Percentiles rank a stretch among this genome's conserved stretches.
These are phyloP conservation scores for Drosophila lowei DNA, from an alignment of 1,140 invertebrate genomes.

Conservation along the genomic window DNA sequence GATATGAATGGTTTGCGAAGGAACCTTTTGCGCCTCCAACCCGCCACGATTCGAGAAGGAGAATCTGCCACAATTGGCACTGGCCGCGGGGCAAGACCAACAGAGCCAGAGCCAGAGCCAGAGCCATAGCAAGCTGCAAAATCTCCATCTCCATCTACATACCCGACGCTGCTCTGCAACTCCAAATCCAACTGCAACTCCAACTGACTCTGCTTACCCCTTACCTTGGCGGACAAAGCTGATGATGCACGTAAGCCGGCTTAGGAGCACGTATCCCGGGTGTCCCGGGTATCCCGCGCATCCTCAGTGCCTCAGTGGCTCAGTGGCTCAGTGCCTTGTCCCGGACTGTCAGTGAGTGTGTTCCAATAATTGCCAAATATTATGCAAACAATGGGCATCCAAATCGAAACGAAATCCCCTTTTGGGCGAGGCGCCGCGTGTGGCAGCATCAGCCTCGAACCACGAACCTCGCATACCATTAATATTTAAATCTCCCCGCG, in stretches of 20 bases:
- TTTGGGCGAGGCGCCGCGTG: conserved; percentile 61
- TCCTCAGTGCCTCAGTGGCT: not conserved
- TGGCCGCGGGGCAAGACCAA: conserved; percentile 40
- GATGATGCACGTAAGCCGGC: conserved; percentile 65
- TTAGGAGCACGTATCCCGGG: conserved; percentile 51
- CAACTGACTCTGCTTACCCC: conserved; percentile 1
- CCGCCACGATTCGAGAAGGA: conserved; percentile 3
- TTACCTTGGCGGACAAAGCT: conserved; percentile 19
- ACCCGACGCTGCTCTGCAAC: too few species aligned
- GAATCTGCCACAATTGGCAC: conserved; percentile 50
- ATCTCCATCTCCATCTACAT: not conserved
- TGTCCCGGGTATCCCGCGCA: conserved; percentile 32
- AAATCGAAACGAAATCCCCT: conserved; percentile 64
- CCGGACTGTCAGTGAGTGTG: conserved; percentile 70
- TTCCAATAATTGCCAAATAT: conserved; percentile 81
- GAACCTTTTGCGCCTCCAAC: conserved; percentile 7
- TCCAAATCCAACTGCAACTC: too few species aligned
- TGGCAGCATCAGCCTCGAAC: conserved; percentile 47
- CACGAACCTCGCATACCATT: conserved; percentile 34
- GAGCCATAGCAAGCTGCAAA: conserved; percentile 38
- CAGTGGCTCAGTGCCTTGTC: not conserved
- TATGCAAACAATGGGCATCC: conserved; percentile 76
- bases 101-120: too few species aligned
- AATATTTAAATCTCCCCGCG: conserved; percentile 75
- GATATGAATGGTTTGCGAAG: conserved; percentile 14